A percentile compares a stretch with the other conserved stretches of the same genome.
These are phyloP conservation scores for Prietella phreatophila DNA, from an alignment of 2,113 vertebrate species.

Conservation along the genomic window DNA sequence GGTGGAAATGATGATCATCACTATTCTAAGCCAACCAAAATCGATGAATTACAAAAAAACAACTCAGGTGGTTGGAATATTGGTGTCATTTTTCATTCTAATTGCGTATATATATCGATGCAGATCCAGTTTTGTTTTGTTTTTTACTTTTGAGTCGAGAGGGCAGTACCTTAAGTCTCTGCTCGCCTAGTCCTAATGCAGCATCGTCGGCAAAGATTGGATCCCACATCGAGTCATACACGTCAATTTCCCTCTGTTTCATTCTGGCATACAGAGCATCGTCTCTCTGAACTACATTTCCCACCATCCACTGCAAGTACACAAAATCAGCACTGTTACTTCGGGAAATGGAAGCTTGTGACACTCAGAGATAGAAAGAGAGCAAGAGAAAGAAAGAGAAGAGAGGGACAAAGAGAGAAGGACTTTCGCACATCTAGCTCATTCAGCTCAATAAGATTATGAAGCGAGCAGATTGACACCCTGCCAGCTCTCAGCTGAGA, in stretches of 20 bases:
- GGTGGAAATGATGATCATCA: constrained; percentile 56
- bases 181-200: constrained; percentile 83
- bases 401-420: constrained; percentile 46
- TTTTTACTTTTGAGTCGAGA: constrained; percentile 70
- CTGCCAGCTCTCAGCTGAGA: constrained; percentile 62
- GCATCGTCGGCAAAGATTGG: constrained; percentile 84
- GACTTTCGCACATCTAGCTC: constrained; percentile 61
- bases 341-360: constrained; percentile 69
- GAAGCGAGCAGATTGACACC: constrained; percentile 60
- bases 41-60: constrained; percentile 40
- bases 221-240: constrained; percentile 85
- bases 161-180: constrained; percentile 83
- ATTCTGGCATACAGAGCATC: constrained; percentile 85
- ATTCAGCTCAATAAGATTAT: constrained; percentile 65
- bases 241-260: constrained; percentile 87
- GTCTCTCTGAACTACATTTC: constrained; percentile 86
- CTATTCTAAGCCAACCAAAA: constrained; percentile 49
- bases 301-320: constrained; percentile 85
- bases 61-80: constrained; percentile 34
- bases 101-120: constrained; percentile 72
- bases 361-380: constrained; percentile 62
- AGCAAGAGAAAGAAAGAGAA: not conserved
- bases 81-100: constrained; percentile 64
- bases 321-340: constrained; percentile 83
- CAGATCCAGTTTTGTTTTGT: constrained; percentile 66